A percentile compares a stretch with the other conserved stretches of the same genome.
These are phyloP conservation scores for Rhinolophus ferrumequinum DNA, from an alignment of 2,113 vertebrate genomes.

Conservation along the genomic window DNA sequence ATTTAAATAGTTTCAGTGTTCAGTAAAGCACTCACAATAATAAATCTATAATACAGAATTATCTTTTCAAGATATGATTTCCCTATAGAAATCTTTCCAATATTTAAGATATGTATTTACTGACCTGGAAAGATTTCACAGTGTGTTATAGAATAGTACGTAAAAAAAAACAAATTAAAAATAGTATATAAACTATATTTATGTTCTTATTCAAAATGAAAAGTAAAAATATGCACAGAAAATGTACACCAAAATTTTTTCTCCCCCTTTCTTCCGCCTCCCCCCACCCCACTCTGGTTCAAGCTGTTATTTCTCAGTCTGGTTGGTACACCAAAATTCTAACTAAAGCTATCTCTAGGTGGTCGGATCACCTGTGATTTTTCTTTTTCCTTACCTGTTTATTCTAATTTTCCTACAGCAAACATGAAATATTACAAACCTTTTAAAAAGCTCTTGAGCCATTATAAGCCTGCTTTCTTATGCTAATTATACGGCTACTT, in stretches of 20 bases:
- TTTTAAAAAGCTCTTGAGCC: background rate
- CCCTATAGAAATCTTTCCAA: background rate
- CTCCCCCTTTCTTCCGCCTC: no score
- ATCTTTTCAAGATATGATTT: background rate
- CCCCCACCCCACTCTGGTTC: no score
- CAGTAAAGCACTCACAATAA: background rate
- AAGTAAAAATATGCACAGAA: background rate
- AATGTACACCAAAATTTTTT: background rate
- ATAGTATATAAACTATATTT: background rate
- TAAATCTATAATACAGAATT: background rate
- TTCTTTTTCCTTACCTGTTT: background rate
- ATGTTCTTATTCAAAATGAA: background rate
- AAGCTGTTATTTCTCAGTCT: no score
- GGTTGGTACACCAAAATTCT: background rate
- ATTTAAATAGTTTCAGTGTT: background rate
- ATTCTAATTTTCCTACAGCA: background rate
- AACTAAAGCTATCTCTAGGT: background rate
- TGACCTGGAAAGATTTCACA: background rate
- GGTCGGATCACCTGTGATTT: background rate
- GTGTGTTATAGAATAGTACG: background rate
- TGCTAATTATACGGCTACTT: background rate
- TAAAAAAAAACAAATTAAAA: background rate
- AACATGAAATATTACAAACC: slow-evolving; percentile 32
- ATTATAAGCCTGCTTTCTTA: background rate
- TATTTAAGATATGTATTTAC: background rate